phyloP scores from a whole-genome alignment of 2,888 invertebrate genomes.

The Drosophila parthenogenetica region DNA sequence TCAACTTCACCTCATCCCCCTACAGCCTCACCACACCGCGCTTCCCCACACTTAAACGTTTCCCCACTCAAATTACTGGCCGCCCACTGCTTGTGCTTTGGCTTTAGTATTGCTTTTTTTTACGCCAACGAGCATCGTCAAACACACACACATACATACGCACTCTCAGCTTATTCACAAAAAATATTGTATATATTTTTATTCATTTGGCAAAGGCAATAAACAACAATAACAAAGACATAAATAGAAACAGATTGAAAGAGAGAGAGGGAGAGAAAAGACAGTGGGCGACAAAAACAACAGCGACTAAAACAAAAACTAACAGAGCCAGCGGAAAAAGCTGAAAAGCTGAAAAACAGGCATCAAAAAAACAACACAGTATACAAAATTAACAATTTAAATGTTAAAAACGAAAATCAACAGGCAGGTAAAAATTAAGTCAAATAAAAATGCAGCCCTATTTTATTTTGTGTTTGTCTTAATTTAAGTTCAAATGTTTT shows the following conservation, averaged over 20 bases:
- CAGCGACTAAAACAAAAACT: conserved; percentile 34
- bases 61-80: conserved; percentile 55
- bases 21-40: conserved; percentile 7
- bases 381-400: conserved; percentile 73
- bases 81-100: conserved; percentile 61
- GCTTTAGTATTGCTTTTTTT: conserved; percentile 51
- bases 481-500: conserved; percentile 39
- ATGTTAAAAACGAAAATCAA: conserved; percentile 70
- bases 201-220: conserved; percentile 80
- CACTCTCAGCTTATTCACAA: conserved; percentile 58
- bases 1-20: conserved; percentile 17
- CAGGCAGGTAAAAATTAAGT: conserved; percentile 69
- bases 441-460: conserved; percentile 68
- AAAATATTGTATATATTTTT: conserved; percentile 77
- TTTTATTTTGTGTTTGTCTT: conserved; percentile 16
- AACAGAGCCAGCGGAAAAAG: conserved; percentile 44
- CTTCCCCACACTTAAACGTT: conserved; percentile 43
- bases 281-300: conserved; percentile 75
- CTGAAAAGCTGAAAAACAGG: conserved; percentile 41
- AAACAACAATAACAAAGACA: conserved; percentile 63
- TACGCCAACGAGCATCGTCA: conserved; percentile 68
- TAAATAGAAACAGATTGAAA: conserved; percentile 49
- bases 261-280: conserved; percentile 29
- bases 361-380: conserved; percentile 64
- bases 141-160: conserved; percentile 33